Evolutionary conservation across 1,140 invertebrate genomes (phyloP).

Genomic region (Stegodyphus dumicola): DNA sequence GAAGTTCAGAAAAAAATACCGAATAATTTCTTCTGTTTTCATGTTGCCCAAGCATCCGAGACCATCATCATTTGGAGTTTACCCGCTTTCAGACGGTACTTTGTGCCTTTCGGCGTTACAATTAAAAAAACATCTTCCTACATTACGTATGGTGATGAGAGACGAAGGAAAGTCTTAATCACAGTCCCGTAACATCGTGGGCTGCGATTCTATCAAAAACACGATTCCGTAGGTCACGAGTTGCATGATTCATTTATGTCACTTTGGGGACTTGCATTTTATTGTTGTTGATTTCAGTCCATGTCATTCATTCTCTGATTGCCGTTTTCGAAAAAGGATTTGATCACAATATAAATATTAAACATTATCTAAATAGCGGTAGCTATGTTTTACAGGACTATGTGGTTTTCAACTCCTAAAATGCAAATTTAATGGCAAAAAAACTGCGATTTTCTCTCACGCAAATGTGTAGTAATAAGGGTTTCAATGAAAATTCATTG

Average conservation of each 20-base stretch:
- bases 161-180: constrained; percentile 45
- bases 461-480: too few species aligned
- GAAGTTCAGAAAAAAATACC: neutral
- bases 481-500: too few species aligned
- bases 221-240: constrained; percentile 45
- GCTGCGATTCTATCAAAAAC: constrained; percentile 46
- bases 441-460: too few species aligned
- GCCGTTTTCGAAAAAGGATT: too few species aligned
- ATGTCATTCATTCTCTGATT: too few species aligned
- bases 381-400: too few species aligned
- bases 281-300: too few species aligned
- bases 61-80: neutral
- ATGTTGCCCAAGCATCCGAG: neutral
- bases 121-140: constrained; percentile 56
- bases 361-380: too few species aligned
- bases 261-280: neutral
- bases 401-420: too few species aligned
- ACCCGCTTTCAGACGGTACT: neutral
- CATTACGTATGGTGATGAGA: constrained; percentile 51
- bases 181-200: constrained; percentile 35
- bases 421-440: too few species aligned
- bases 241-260: neutral
- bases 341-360: too few species aligned
- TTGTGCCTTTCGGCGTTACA: constrained; percentile 26
- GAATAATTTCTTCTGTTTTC: constrained; percentile 12